phyloP scores from a whole-genome alignment of 2,888 invertebrate species.

The Syrphus vitripennis region DNA sequence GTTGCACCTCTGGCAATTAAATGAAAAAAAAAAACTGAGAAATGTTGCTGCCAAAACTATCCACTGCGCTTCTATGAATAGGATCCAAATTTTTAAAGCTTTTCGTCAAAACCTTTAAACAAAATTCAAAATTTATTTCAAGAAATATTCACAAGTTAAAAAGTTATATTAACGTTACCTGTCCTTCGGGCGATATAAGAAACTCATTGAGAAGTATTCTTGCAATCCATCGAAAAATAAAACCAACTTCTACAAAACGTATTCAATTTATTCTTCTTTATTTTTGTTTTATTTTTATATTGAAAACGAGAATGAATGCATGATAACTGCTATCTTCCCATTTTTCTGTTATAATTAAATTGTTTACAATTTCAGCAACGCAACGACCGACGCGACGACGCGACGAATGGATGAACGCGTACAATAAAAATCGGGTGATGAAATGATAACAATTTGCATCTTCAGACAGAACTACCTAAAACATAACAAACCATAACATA shows the following conservation, averaged over 20 bases:
- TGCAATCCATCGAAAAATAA: neutral
- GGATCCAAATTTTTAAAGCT: too few species aligned
- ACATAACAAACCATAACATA: neutral
- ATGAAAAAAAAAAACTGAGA: too few species aligned
- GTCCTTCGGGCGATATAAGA: neutral
- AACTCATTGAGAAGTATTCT: neutral
- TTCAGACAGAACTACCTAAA: neutral
- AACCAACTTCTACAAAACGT: slow-evolving; percentile 37
- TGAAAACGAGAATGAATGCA: neutral
- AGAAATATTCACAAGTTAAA: neutral
- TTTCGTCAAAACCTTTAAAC: too few species aligned
- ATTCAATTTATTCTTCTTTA: slow-evolving; percentile 27
- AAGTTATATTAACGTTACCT: neutral
- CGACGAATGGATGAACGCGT: neutral
- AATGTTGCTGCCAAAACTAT: too few species aligned
- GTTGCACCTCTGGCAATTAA: too few species aligned
- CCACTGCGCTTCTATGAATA: too few species aligned
- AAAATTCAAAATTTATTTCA: too few species aligned
- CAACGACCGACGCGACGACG: neutral
- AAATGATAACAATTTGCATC: too few species aligned
- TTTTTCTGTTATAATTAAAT: neutral
- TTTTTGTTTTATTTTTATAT: neutral
- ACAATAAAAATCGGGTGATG: neutral
- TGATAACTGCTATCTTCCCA: neutral
- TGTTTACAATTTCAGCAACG: slow-evolving; percentile 46